These are phyloP conservation scores for Epinephelus awoara DNA, from an alignment of 2,797 vertebrate genomes.

Conservation along the genomic window DNA sequence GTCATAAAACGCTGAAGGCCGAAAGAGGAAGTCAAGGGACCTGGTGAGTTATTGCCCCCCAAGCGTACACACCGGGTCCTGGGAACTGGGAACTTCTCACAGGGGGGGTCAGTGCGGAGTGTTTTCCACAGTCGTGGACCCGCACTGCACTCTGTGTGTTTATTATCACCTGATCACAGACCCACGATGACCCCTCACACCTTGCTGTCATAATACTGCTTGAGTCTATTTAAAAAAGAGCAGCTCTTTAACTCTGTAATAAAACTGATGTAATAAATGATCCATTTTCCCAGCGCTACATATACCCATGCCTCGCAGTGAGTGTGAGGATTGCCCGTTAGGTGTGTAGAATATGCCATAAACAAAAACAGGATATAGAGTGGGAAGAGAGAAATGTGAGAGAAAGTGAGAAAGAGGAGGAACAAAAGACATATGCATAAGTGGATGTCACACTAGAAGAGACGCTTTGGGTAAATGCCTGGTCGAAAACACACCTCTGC, in stretches of 20 bases:
- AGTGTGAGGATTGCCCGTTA: conserved; percentile 5
- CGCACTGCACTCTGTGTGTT: conserved; percentile 47
- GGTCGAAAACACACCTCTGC: conserved; percentile 15
- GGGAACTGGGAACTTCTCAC: conserved; percentile 86
- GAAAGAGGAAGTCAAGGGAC: conserved; percentile 87
- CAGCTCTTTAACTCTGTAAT: conserved; percentile 50
- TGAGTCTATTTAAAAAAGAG: conserved; percentile 37
- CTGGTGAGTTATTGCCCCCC: conserved; percentile 85
- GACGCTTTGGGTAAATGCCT: conserved; percentile 8
- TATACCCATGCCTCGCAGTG: conserved; percentile 24
- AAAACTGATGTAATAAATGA: conserved; percentile 64
- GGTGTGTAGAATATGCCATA: conserved; percentile 9
- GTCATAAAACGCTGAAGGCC: conserved; percentile 82
- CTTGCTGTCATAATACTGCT: conserved; percentile 40
- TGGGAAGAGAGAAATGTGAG: conserved; percentile 6
- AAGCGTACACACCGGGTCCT: conserved; percentile 85
- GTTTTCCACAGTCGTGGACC: conserved; percentile 53
- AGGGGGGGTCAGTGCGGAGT: conserved; percentile 56
- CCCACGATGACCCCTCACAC: conserved; percentile 35
- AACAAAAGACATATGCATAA: background rate
- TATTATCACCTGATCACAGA: conserved; percentile 65
- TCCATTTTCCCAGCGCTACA: conserved; percentile 32
- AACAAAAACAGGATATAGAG: conserved; percentile 40
- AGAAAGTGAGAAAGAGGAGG: conserved; percentile 13
- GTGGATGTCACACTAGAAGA: conserved; percentile 4